Conservation (phyloP, 2,113 vertebrate genomes). For the Ceuthmochares aereus region DNA sequence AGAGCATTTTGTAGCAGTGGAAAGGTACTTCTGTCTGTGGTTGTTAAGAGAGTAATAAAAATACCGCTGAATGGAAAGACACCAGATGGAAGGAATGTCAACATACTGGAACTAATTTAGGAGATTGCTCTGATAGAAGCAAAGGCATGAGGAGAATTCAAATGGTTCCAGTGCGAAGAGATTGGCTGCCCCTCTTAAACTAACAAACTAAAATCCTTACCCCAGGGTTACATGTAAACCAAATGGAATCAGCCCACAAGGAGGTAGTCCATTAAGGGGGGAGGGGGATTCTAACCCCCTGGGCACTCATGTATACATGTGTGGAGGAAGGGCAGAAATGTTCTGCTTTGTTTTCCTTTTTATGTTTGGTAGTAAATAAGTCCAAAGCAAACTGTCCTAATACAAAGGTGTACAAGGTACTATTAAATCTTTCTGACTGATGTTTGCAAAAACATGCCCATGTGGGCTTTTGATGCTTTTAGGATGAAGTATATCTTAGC, state of each 20-base stretch:
- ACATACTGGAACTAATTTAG: constrained; percentile 76
- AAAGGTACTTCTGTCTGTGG: constrained; percentile 71
- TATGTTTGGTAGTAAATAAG: not conserved
- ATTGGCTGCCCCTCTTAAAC: constrained; percentile 66
- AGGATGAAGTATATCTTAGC: not conserved
- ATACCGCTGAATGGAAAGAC: constrained; percentile 70
- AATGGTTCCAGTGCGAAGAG: constrained; percentile 49
- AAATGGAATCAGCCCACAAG: constrained; percentile 59
- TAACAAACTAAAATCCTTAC: constrained; percentile 69
- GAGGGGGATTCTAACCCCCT: not conserved
- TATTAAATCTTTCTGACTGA: not conserved
- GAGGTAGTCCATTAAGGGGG: constrained; percentile 10
- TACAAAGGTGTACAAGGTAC: not conserved
- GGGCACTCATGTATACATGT: not conserved
- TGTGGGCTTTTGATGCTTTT: not conserved
- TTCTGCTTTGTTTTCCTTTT: not conserved
- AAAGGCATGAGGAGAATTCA: constrained; percentile 73
- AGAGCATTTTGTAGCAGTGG: constrained; percentile 66
- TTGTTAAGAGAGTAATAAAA: constrained; percentile 73
- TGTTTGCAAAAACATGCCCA: not conserved
- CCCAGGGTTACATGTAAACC: constrained; percentile 61
- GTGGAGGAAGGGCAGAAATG: not conserved
- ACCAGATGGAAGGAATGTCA: constrained; percentile 72
- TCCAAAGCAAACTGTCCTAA: not conserved
- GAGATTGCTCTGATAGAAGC: constrained; percentile 69